Evolutionary conservation across 2,113 vertebrate species (phyloP), one percentile per base, ranked within the genome.

Genomic region (Tinamus guttatus): DNA sequence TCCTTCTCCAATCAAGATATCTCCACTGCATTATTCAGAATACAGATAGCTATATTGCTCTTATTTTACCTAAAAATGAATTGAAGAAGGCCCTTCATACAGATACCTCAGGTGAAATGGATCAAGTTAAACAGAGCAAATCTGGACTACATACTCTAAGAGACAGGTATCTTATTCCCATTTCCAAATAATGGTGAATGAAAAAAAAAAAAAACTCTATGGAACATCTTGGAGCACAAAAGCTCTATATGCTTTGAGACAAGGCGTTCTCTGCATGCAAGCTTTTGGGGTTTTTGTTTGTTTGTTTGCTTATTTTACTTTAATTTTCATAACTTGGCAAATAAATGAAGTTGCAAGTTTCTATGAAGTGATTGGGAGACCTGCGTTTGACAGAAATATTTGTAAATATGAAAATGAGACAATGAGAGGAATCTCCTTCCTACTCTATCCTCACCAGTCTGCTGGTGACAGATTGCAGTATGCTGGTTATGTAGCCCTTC

Each of bases 221-320:
- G 28, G 47, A 64, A 4, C 21, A 10, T 22, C 59, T 6, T 1
- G 0, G 20, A 3, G 0, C 49, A 27, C 30, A 27, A 77, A 87
- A 74, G 18, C 13, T 47, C 25, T 69, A 4, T 38, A n/a, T 2
- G 14, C 13, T 34, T 38, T 70, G 40, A 77, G 19, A 74, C 7
- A 64, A 21, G 4, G 40, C 56, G 15, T 74, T 91, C 75, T 52
- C 21, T 75, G 12, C 43, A 40, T 16, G 38, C 14, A 81, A 69
- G 16, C 14, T 41, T 2, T 20, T 62, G 1, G 0, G 1, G 0
- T 47, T 25, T 60, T 5, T 34, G 34, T 11, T 75, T 84, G 0
- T 19, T n/a, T 34, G 34, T 8, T 20, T 47, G 45, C 71, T 86
- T 0, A 14, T 34, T 73, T 77, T 16, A 82, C 12, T 75, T 90